Conservation (phyloP, 2,113 vertebrate species). For the Noctilio leporinus region DNA sequence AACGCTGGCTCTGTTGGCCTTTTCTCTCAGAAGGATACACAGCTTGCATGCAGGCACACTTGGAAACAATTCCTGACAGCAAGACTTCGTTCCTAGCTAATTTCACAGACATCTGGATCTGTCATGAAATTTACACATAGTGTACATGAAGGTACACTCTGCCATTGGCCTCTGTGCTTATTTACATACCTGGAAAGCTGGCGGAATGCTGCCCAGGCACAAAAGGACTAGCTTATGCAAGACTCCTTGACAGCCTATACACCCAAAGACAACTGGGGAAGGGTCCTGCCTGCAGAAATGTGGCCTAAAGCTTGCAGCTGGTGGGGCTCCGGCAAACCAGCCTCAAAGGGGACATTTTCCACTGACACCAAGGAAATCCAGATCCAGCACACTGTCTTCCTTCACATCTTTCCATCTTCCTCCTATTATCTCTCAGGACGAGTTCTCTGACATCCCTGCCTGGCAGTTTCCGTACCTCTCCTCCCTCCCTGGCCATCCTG, state of each 20-base stretch:
- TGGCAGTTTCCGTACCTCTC: not conserved
- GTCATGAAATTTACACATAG: not conserved
- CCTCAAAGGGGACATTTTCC: not conserved
- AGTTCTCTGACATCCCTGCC: not conserved
- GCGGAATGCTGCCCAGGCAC: not conserved
- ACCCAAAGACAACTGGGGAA: not conserved
- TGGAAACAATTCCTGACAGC: not conserved
- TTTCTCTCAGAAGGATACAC: not conserved
- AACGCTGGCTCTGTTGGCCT: not conserved
- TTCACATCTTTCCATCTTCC: not conserved
- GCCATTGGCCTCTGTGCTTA: not conserved
- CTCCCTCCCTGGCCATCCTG: not conserved
- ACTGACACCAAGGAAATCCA: not conserved
- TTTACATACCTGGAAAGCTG: not conserved
- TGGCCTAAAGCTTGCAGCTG: not conserved
- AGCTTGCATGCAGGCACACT: not conserved
- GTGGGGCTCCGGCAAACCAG: not conserved
- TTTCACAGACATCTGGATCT: not conserved
- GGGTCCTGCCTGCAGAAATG: not conserved
- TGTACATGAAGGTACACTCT: not conserved
- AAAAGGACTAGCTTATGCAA: not conserved
- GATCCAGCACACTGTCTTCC: not conserved
- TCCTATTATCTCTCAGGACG: not conserved
- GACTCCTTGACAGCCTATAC: not conserved
- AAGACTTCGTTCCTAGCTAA: not conserved